Base-by-base conservation (phyloP, 2,888 invertebrate species). In the Neoitamus cyanurus region DNA sequence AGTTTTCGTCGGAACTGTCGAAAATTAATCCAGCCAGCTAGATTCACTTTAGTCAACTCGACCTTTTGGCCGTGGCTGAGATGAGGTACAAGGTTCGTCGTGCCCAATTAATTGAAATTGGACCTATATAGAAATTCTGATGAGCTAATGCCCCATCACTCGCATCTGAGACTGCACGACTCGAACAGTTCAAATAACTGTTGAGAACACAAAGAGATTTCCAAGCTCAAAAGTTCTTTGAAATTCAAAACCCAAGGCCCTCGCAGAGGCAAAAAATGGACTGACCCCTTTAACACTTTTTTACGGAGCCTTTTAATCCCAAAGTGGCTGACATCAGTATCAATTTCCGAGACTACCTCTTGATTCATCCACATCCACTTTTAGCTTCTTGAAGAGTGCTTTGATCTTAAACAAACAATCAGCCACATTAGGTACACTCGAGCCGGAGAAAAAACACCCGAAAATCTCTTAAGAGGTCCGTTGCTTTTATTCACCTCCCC, bases 361-460 rank as follows among this genome's bases (percentile, higher is more conserved):
- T 70, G 70, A 70, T 31, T 70, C 31, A 70, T n/a, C 31, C 31
- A 30, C 70, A 70, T 70, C 70, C 70, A 70, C 31, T 70, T 70
- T 70, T 31, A 70, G 30, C 70, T 70, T 70, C 70, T 70, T 70
- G 13, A 70, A 13, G n/a, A 70, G 70, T 70, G 70, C 70, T 70
- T 70, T 70, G 70, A 70, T 70, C 70, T 70, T 70, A 70, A 70
- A 70, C 70, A 70, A 70, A 70, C 70, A 70, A 70, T 70, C 70
- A 70, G 70, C 30, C 31, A 70, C 70, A 31, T 70, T 70, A 30
- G 70, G 70, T 70, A 70, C 70, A 70, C 70, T 70, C 31, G 31
- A 70, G 6, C 4, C n/a, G 70, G 13, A 70, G 25, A 58, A 70
- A 68, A 70, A 70, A 30, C 30, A 30, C 31, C n/a, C 70, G 30